Evolutionary conservation across 2,797 vertebrate genomes (phyloP).

Genomic region (Sternarchorhynchus goeldii): DNA sequence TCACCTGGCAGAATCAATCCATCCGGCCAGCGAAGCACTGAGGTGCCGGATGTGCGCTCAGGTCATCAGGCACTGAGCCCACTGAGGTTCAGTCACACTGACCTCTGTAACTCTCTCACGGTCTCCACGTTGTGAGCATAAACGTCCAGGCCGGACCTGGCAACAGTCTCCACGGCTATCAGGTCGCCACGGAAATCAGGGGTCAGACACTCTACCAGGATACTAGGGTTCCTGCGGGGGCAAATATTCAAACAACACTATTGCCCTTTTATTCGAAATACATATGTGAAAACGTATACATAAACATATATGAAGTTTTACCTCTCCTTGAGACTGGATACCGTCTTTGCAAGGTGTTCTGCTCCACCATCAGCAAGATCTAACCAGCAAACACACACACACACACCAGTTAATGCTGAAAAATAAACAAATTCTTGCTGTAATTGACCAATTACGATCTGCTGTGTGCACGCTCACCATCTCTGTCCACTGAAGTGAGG

Average conservation of each 20-base stretch:
- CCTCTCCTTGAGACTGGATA: slow-evolving; percentile 88
- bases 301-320: slow-evolving; percentile 57
- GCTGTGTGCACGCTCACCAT: slow-evolving; percentile 76
- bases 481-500: slow-evolving; percentile 93
- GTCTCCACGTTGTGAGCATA: slow-evolving; percentile 98
- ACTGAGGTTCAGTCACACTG: not conserved
- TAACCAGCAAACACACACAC: slow-evolving; percentile 56
- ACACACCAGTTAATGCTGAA: not conserved
- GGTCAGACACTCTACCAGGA: slow-evolving; percentile 94
- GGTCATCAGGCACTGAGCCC: too few relatives aligned
- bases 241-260: not conserved
- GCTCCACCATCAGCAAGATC: slow-evolving; percentile 93
- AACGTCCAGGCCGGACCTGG: slow-evolving; percentile 89
- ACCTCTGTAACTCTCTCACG: slow-evolving; percentile 93
- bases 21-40: too few relatives aligned
- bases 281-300: not conserved
- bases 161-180: slow-evolving; percentile 84
- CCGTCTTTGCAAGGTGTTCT: slow-evolving; percentile 89
- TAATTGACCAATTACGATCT: not conserved
- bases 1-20: too few relatives aligned
- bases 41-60: too few relatives aligned
- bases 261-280: not conserved
- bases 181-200: slow-evolving; percentile 95
- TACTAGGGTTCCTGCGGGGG: slow-evolving; percentile 78
- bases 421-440: not conserved